Evolutionary conservation across 2,113 vertebrate genomes (phyloP).

Genomic region (Mustela lutreola): DNA sequence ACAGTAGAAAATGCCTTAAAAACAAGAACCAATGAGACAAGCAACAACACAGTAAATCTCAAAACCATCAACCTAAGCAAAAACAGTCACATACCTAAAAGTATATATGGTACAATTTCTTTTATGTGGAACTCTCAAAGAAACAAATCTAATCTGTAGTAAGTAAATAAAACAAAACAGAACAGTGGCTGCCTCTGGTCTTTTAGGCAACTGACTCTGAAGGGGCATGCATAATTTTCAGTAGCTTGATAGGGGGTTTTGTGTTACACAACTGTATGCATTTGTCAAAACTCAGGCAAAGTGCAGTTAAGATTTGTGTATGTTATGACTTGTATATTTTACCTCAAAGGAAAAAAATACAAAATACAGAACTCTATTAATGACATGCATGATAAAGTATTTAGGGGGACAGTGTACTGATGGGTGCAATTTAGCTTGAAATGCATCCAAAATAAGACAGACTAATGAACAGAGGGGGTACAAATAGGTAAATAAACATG

Average conservation of each 20-base stretch:
- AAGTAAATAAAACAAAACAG: not conserved
- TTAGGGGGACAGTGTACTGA: not conserved
- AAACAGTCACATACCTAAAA: not conserved
- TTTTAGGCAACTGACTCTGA: not conserved
- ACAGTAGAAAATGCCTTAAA: not conserved
- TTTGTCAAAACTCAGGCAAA: constrained; percentile 6
- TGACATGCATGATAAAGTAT: not conserved
- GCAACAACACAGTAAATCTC: not conserved
- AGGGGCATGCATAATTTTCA: not conserved
- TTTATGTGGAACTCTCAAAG: not conserved
- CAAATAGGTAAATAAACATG: not conserved
- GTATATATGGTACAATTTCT: not conserved
- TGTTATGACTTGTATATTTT: not conserved
- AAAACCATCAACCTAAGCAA: not conserved
- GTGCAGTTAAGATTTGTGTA: not conserved
- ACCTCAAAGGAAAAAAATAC: constrained; percentile 17
- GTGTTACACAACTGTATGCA: not conserved
- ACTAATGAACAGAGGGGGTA: not conserved
- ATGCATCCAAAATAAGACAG: not conserved
- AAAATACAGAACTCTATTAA: constrained; percentile 23
- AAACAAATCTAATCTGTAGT: not conserved
- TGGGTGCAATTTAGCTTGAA: constrained; percentile 1
- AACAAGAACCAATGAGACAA: not conserved
- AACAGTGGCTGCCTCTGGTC: not conserved
- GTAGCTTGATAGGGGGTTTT: not conserved